phyloP scores from a whole-genome alignment of 2,113 vertebrate species.

The Marcusenius ussheri region DNA sequence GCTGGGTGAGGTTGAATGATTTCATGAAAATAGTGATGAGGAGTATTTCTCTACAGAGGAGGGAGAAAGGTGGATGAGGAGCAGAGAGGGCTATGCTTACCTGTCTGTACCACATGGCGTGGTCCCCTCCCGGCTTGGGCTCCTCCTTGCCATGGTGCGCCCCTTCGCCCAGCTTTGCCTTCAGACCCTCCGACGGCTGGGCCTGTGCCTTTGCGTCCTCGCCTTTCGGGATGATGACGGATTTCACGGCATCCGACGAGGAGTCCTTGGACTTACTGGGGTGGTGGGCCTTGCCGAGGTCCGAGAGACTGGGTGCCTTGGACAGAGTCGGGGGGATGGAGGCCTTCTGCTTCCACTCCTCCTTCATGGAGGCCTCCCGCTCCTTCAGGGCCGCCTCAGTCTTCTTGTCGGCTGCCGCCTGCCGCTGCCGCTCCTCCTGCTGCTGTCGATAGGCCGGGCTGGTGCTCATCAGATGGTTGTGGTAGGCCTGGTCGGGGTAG shows the following conservation, averaged over 20 bases:
- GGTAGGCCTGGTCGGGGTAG: conserved; percentile 89
- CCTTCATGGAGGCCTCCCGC: conserved; percentile 75
- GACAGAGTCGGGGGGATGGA: conserved; percentile 79
- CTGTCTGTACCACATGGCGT: conserved; percentile 95
- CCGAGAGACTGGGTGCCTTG: conserved; percentile 84
- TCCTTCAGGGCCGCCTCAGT: conserved; percentile 78
- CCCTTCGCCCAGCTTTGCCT: conserved; percentile 83
- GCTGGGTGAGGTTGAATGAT: neutral
- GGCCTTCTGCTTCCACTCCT: conserved; percentile 94
- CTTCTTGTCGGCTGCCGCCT: conserved; percentile 82
- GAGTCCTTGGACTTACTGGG: conserved; percentile 77
- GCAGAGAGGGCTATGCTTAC: conserved; percentile 50
- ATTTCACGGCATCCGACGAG: conserved; percentile 73
- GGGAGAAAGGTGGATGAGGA: neutral
- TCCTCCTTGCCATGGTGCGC: conserved; percentile 85
- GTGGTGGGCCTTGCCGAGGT: conserved; percentile 75
- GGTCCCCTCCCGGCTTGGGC: conserved; percentile 70
- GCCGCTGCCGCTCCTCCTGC: conserved; percentile 85
- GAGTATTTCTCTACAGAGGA: neutral
- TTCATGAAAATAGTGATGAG: neutral
- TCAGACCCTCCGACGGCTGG: conserved; percentile 79
- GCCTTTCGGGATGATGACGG: conserved; percentile 80
- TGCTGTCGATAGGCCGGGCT: conserved; percentile 86
- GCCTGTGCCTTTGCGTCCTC: conserved; percentile 79
- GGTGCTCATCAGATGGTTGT: conserved; percentile 86